Conservation (phyloP, 2,113 vertebrate species). For the Ctenomys sociabilis region DNA sequence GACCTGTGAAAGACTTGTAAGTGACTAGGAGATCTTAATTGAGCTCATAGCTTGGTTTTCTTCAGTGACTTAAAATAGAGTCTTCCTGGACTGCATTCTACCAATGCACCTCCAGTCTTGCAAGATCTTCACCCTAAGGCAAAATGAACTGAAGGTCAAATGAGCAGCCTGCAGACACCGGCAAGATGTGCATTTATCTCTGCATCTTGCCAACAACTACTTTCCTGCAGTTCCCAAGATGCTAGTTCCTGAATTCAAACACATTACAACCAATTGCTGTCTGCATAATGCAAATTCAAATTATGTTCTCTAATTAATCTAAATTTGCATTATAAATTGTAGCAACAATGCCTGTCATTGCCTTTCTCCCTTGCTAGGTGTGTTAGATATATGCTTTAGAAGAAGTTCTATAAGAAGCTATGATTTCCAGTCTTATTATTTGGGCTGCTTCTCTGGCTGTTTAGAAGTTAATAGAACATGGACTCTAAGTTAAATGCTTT, state of each 20-base stretch:
- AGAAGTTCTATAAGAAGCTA: neutral
- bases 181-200: neutral
- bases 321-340: constrained; percentile 56
- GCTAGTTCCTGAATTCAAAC: constrained; percentile 49
- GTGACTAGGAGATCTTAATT: neutral
- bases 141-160: neutral
- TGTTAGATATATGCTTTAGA: constrained; percentile 18
- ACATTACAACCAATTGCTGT: constrained; percentile 51
- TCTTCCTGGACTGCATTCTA: neutral
- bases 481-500: neutral
- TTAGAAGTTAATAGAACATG: neutral
- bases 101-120: neutral
- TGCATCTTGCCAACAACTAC: neutral
- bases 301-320: constrained; percentile 66
- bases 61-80: neutral
- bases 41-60: neutral
- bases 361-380: neutral
- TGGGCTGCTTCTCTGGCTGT: neutral
- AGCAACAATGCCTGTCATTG: constrained; percentile 14
- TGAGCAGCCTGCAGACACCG: neutral
- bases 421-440: neutral
- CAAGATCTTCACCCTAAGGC: neutral
- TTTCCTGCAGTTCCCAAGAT: neutral
- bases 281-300: constrained; percentile 57
- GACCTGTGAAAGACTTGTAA: neutral